phyloP scores from a whole-genome alignment of 2,888 invertebrate species.

The Luperina testacea region DNA sequence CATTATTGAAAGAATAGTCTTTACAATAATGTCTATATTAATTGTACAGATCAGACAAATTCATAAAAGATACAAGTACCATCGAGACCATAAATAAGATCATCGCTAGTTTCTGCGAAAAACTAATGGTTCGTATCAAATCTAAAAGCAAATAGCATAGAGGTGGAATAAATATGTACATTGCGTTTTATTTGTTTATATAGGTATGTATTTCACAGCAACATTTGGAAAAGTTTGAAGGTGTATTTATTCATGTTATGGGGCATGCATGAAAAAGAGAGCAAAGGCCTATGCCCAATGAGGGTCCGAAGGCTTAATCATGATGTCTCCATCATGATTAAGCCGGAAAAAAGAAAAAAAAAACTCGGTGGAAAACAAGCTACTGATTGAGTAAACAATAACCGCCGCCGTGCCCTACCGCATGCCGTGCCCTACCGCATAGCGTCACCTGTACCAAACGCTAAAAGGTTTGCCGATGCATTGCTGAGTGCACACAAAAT shows the following conservation, averaged over 20 bases:
- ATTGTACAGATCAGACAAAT: background rate
- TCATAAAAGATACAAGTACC: background rate
- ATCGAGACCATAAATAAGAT: background rate
- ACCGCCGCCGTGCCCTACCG: background rate
- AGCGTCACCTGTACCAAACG: background rate
- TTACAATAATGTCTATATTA: background rate
- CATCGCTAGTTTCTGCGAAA: constrained; percentile 15
- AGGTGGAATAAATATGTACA: constrained; percentile 8
- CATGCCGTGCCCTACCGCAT: background rate
- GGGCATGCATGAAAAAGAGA: background rate
- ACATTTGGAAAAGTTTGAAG: constrained; percentile 4
- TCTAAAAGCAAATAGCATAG: constrained; percentile 15
- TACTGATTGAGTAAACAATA: background rate
- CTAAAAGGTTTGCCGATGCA: background rate
- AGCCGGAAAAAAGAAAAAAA: too few relatives aligned
- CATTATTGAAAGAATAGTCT: background rate
- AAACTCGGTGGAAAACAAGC: background rate
- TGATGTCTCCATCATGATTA: too few relatives aligned
- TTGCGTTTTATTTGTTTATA: background rate
- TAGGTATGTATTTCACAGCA: background rate
- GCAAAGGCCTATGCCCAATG: background rate
- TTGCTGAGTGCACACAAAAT: background rate
- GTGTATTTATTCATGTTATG: constrained; percentile 4
- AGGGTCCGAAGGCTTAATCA: background rate
- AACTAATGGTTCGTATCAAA: background rate